Conservation (phyloP, 2,888 invertebrate genomes). For the Emmelina monodactyla region DNA sequence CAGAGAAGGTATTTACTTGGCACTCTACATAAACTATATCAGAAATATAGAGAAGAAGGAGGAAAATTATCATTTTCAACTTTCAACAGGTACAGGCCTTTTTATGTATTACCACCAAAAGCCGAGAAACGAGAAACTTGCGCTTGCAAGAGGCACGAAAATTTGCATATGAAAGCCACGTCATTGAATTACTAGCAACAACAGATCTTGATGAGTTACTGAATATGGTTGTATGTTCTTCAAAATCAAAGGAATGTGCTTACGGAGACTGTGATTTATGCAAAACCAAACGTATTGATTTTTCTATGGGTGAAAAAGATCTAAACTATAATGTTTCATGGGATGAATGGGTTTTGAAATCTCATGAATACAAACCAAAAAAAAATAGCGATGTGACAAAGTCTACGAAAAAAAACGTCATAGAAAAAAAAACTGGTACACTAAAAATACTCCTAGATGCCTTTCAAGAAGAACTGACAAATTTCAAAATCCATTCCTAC, state of each 20-base stretch:
- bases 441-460: conserved; percentile 2
- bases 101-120: conserved; percentile 11
- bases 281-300: conserved; percentile 3
- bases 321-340: conserved; percentile 4
- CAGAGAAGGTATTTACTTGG: conserved; percentile 13
- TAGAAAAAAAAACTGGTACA: conserved; percentile 4
- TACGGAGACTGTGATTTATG: conserved; percentile 6
- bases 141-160: conserved; percentile 10
- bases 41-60: conserved; percentile 13
- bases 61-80: conserved; percentile 10
- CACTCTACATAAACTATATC: conserved; percentile 11
- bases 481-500: conserved; percentile 7
- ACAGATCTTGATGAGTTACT: conserved; percentile 6
- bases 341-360: conserved; percentile 4
- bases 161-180: conserved; percentile 8
- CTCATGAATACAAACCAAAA: conserved; percentile 6
- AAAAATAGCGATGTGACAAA: conserved; percentile 2
- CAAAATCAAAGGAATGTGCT: conserved; percentile 4
- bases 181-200: conserved; percentile 6
- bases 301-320: conserved; percentile 2
- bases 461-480: conserved; percentile 4
- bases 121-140: conserved; percentile 7
- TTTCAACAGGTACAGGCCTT: conserved; percentile 13
- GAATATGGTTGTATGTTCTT: conserved; percentile 3
- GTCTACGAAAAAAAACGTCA: conserved; percentile 4